Evolutionary conservation across 1,140 invertebrate genomes (phyloP).

Genomic region (Telenomus remus): DNA sequence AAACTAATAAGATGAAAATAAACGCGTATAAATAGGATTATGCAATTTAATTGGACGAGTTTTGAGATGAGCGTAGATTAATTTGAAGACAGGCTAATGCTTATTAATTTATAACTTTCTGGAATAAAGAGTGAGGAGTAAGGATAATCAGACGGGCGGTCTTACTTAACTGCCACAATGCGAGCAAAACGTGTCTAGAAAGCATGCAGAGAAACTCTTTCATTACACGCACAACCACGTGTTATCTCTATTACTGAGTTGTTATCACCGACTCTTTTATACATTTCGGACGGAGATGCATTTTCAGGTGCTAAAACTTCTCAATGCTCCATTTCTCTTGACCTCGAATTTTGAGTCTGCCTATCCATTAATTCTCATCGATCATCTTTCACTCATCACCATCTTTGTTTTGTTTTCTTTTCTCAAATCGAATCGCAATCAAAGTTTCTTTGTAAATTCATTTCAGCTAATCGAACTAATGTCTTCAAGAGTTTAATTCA

Average conservation of each 20-base stretch:
- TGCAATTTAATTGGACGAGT: too few relatives aligned
- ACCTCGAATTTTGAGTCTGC: constrained; percentile 17
- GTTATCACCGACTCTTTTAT: constrained; percentile 46
- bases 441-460: too few relatives aligned
- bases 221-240: constrained; percentile 65
- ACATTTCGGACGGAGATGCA: constrained; percentile 41
- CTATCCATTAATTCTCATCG: background rate
- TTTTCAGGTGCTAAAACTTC: constrained; percentile 29
- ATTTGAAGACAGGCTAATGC: constrained; percentile 40
- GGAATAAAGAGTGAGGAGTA: constrained; percentile 41
- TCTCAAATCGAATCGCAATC: too few relatives aligned
- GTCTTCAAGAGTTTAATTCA: too few relatives aligned
- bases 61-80: constrained; percentile 5
- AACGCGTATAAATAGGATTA: too few relatives aligned
- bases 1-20: too few relatives aligned
- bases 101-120: constrained; percentile 57
- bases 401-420: too few relatives aligned
- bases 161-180: constrained; percentile 58
- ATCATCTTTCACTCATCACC: background rate
- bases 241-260: constrained; percentile 52
- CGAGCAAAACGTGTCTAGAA: constrained; percentile 71
- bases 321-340: constrained; percentile 38
- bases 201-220: constrained; percentile 73
- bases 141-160: constrained; percentile 50
- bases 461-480: too few relatives aligned